Evolutionary conservation across 2,888 invertebrate genomes (phyloP), one percentile per base, ranked within the genome.

Genomic region (Petrolisthes manimaculis): DNA sequence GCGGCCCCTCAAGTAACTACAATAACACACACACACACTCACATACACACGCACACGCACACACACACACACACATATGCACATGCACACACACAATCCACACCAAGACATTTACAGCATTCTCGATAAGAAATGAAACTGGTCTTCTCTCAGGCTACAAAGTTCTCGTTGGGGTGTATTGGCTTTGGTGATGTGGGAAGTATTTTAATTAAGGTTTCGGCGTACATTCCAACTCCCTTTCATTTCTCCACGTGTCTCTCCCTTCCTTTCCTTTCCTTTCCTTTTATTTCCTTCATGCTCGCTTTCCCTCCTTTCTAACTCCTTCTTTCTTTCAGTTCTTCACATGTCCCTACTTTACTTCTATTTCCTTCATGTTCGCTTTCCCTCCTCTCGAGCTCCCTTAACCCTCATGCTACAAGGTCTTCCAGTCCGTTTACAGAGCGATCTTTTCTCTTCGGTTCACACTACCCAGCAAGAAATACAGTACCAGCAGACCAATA

Each of bases 31-130:
- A 78, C 78, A 78, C 78, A 78, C 78, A 78, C 78, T 53, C 78
- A 78, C 78, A 78, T 53, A 78, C 78, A 78, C 78, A 78, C 78
- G 53, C 78, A 78, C 78, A 51, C 78, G n/a, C 37, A 78, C 74
- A 74, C 74, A 74, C 74, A 74, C 74, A 74, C 74, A 77, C 77
- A 77, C 77, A 77, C 77, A 77, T 37, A 75, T 9, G 37, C 51
- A 12, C 77, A 8, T 0, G 5, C 51, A 53, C 51, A 12, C n/a
- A 53, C 12, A 77, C 18, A 77, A 77, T 77, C 51, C n/a, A 53
- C 51, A 12, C 54, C n/a, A 24, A 18, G 54, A 53, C 54, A 51
- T 77, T 21, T 14, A 18, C 54, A n/a, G 54, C 51, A n/a, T n/a
- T 24, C 74, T 24, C 24, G n/a, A 74, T 8, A 74, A 8, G 5